phyloP scores from a whole-genome alignment of 2,113 vertebrate species.

The Ciconia maguari region DNA sequence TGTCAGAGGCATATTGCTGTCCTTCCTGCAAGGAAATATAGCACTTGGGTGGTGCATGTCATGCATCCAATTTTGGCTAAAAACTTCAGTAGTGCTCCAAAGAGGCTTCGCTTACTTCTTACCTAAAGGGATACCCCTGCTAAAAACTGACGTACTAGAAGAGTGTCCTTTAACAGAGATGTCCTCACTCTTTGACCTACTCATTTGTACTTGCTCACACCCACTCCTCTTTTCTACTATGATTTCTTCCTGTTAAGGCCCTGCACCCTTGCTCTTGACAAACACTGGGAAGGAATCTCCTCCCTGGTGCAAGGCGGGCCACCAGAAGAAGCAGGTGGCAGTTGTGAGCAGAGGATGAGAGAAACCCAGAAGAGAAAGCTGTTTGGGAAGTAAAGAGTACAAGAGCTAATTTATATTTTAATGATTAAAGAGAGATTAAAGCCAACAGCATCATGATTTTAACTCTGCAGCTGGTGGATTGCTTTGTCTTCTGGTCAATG shows the following conservation, averaged over 20 bases:
- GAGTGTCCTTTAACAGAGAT: background rate
- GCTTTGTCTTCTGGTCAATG: slow-evolving; percentile 69
- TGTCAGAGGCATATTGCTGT: background rate
- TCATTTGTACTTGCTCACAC: background rate
- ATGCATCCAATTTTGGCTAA: background rate
- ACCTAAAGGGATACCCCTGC: background rate
- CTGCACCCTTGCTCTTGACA: background rate
- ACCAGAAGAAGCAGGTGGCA: slow-evolving; percentile 64
- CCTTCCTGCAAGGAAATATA: background rate
- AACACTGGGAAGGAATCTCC: background rate
- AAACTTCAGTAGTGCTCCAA: background rate
- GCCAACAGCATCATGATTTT: slow-evolving; percentile 61
- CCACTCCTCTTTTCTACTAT: background rate
- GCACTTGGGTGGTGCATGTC: no score
- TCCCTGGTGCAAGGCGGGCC: background rate
- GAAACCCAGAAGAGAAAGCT: slow-evolving; percentile 56
- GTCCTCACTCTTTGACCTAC: background rate
- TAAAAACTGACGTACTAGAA: background rate
- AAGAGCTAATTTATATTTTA: slow-evolving; percentile 73
- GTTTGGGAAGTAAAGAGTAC: slow-evolving; percentile 49
- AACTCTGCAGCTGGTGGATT: slow-evolving; percentile 52
- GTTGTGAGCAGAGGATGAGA: slow-evolving; percentile 40
- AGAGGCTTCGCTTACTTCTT: background rate
- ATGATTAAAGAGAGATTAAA: slow-evolving; percentile 70
- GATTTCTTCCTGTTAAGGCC: background rate